phyloP scores from a whole-genome alignment of 2,797 vertebrate species.

The Percopsis omiscomaycus region DNA sequence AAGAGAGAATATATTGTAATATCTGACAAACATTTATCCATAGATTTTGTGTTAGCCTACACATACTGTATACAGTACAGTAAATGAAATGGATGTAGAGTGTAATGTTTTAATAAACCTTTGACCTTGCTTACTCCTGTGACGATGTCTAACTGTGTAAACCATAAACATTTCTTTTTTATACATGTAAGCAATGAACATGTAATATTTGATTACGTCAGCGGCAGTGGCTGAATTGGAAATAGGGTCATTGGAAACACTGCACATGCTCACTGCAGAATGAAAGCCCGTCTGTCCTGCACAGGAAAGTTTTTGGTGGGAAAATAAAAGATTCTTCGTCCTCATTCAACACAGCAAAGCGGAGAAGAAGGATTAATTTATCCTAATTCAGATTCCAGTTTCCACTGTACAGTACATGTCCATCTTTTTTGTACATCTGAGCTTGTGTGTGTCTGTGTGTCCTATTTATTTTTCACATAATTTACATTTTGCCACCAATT shows the following conservation, averaged over 20 bases:
- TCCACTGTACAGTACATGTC: background rate
- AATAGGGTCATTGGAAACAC: constrained; percentile 47
- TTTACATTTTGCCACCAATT: background rate
- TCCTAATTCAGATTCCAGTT: constrained; percentile 32
- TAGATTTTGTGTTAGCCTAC: no score
- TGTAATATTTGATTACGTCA: constrained; percentile 24
- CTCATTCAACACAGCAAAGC: constrained; percentile 2
- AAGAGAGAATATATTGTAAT: no score
- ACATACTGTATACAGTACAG: no score
- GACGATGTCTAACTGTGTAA: constrained; percentile 8
- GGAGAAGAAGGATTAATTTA: constrained; percentile 38
- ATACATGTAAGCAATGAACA: background rate
- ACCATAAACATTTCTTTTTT: constrained; percentile 33
- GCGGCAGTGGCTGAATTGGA: constrained; percentile 22
- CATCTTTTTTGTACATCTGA: background rate
- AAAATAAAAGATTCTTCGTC: constrained; percentile 24
- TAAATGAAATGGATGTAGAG: no score
- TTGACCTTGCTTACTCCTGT: background rate
- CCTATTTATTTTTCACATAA: background rate
- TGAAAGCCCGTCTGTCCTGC: constrained; percentile 52
- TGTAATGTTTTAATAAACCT: no score
- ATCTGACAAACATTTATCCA: no score
- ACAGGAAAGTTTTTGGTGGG: constrained; percentile 44
- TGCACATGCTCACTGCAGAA: constrained; percentile 27
- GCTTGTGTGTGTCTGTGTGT: background rate